A percentile compares a stretch with the other conserved stretches of the same genome.
Evolutionary conservation across 2,888 invertebrate species (phyloP).

Genomic region (Ctena decussata): DNA sequence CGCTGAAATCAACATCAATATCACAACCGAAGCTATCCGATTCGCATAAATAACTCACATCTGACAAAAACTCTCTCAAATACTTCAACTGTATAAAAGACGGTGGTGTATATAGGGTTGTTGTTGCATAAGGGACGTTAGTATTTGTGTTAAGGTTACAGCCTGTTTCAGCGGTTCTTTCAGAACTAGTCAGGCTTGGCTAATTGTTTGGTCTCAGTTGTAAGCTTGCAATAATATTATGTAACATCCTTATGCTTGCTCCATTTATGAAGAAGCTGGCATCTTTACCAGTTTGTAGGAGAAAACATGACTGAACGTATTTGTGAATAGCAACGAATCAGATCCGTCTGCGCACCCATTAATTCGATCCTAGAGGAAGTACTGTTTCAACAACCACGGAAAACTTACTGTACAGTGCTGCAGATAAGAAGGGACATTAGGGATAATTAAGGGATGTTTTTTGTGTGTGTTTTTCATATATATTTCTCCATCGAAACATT

Average conservation of each 20-base stretch:
- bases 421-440: too few species aligned
- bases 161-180: background rate
- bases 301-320: too few species aligned
- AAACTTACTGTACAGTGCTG: too few species aligned
- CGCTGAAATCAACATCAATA: conserved; percentile 74
- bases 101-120: background rate
- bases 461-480: too few species aligned
- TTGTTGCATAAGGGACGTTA: background rate
- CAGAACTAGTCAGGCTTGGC: background rate
- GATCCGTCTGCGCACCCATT: too few species aligned
- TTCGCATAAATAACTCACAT: conserved; percentile 63
- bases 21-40: conserved; percentile 38
- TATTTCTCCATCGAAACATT: too few species aligned
- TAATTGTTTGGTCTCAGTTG: background rate
- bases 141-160: conserved; percentile 4
- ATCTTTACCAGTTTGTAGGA: too few species aligned
- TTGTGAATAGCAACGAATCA: too few species aligned
- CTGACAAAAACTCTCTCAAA: conserved; percentile 64
- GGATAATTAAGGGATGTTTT: too few species aligned
- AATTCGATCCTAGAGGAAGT: too few species aligned
- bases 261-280: too few species aligned
- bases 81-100: background rate
- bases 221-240: background rate
- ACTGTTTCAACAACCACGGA: too few species aligned
- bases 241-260: background rate